A percentile compares a stretch with the other conserved stretches of the same genome.
Conservation (phyloP, 2,888 invertebrate genomes). For the Nipponacmea schrenckii region DNA sequence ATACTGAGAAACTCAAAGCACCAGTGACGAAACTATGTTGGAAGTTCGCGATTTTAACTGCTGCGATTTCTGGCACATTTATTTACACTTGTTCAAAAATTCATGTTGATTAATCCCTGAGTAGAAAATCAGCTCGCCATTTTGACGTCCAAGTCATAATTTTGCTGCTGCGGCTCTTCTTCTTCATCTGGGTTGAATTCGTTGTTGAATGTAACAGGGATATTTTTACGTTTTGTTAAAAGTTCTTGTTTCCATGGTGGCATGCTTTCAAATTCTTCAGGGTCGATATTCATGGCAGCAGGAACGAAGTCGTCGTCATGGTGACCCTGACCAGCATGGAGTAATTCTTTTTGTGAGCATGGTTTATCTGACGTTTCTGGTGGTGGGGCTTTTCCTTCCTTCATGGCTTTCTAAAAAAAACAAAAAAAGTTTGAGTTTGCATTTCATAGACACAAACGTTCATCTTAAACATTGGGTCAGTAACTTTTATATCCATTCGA, state of each 20-base stretch:
- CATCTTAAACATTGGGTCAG: too few species aligned
- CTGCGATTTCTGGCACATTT: too few species aligned
- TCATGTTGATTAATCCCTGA: too few species aligned
- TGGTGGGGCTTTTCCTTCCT: background rate
- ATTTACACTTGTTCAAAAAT: too few species aligned
- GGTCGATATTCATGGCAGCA: constrained; percentile 37
- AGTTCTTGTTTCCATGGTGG: constrained; percentile 55
- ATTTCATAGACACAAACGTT: too few species aligned
- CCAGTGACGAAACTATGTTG: too few species aligned
- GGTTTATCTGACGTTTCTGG: background rate
- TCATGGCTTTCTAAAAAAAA: background rate
- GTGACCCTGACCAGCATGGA: background rate
- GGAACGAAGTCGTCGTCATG: constrained; percentile 31
- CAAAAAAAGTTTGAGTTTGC: too few species aligned
- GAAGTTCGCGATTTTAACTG: too few species aligned
- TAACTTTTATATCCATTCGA: too few species aligned
- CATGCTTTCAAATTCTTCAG: constrained; percentile 47
- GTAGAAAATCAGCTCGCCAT: background rate
- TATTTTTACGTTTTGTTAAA: constrained; percentile 42
- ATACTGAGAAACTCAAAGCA: too few species aligned
- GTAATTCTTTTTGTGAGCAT: background rate
- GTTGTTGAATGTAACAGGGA: constrained; percentile 38
- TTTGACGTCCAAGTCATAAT: background rate
- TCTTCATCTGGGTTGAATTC: constrained; percentile 38
- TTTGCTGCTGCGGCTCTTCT: constrained; percentile 14